Evolutionary conservation across 2,797 vertebrate genomes (phyloP).

Genomic region (Distichodus sexfasciatus): DNA sequence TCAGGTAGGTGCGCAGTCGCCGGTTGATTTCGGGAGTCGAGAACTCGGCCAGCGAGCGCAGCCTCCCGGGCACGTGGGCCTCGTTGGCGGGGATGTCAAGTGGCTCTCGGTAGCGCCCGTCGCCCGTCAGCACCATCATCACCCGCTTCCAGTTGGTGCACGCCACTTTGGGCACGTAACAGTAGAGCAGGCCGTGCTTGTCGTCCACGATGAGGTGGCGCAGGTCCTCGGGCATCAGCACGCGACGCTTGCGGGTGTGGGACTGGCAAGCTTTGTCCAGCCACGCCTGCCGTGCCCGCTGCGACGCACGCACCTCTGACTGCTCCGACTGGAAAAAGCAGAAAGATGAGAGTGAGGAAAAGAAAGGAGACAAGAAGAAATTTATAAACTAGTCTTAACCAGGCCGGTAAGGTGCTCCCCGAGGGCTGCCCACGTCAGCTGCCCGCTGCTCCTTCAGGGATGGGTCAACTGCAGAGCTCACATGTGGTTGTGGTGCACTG

Average conservation of each 20-base stretch:
- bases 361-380: too few species aligned
- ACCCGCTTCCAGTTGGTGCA: slow-evolving; percentile 98
- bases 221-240: slow-evolving; percentile 84
- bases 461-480: too few species aligned
- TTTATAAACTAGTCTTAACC: too few species aligned
- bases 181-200: slow-evolving; percentile 88
- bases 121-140: slow-evolving; percentile 87
- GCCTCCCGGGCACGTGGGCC: slow-evolving; percentile 84
- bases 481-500: too few species aligned
- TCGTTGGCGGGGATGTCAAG: slow-evolving; percentile 86
- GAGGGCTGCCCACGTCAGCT: too few species aligned
- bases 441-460: too few species aligned
- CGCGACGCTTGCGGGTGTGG: slow-evolving; percentile 80
- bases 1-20: slow-evolving; percentile 90
- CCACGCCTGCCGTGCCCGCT: slow-evolving; percentile 80
- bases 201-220: slow-evolving; percentile 95
- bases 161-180: slow-evolving; percentile 96
- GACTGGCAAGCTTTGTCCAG: slow-evolving; percentile 79
- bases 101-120: slow-evolving; percentile 79
- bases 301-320: slow-evolving; percentile 70
- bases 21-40: slow-evolving; percentile 83
- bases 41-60: slow-evolving; percentile 87
- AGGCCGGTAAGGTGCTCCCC: too few species aligned
- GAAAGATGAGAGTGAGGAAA: too few species aligned
- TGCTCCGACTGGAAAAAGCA: slow-evolving; percentile 59